Conservation (phyloP, 1,140 invertebrate species). For the Drosophila prosaltans region DNA sequence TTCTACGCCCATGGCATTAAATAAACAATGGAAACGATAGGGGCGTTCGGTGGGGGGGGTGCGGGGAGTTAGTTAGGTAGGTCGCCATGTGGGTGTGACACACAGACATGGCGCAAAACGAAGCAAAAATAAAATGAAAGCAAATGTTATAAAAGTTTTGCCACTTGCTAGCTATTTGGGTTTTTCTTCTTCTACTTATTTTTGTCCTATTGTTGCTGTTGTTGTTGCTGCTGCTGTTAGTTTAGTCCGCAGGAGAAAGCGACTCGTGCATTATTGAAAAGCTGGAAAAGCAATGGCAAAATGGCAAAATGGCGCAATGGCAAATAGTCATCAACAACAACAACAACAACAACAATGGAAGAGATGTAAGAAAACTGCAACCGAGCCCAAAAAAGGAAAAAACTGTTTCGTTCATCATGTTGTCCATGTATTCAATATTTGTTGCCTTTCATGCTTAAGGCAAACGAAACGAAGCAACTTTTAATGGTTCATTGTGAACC, state of each 20-base stretch:
- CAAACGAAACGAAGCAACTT: slow-evolving; percentile 70
- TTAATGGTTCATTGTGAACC: slow-evolving; percentile 73
- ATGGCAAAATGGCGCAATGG: slow-evolving; percentile 10
- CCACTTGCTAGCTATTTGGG: slow-evolving; percentile 19
- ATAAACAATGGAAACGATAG: neutral
- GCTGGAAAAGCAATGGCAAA: slow-evolving; percentile 32
- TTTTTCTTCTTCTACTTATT: slow-evolving; percentile 25
- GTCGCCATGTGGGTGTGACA: neutral
- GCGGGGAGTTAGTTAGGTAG: neutral
- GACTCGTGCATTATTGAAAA: slow-evolving; percentile 72
- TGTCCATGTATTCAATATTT: slow-evolving; percentile 67
- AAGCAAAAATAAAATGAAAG: slow-evolving; percentile 51
- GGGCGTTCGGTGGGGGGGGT: neutral
- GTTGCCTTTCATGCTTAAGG: slow-evolving; percentile 39
- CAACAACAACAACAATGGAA: neutral
- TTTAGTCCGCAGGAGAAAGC: slow-evolving; percentile 26
- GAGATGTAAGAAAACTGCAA: slow-evolving; percentile 54
- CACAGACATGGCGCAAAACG: neutral
- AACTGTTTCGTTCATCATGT: neutral
- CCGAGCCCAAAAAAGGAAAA: slow-evolving; percentile 51
- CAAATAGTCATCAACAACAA: slow-evolving; percentile 7
- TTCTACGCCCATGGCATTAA: neutral
- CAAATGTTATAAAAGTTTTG: slow-evolving; percentile 58
- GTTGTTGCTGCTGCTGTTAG: slow-evolving; percentile 36
- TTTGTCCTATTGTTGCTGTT: neutral